Conservation (phyloP, 1,140 invertebrate genomes). For the Octopus sinensis region DNA sequence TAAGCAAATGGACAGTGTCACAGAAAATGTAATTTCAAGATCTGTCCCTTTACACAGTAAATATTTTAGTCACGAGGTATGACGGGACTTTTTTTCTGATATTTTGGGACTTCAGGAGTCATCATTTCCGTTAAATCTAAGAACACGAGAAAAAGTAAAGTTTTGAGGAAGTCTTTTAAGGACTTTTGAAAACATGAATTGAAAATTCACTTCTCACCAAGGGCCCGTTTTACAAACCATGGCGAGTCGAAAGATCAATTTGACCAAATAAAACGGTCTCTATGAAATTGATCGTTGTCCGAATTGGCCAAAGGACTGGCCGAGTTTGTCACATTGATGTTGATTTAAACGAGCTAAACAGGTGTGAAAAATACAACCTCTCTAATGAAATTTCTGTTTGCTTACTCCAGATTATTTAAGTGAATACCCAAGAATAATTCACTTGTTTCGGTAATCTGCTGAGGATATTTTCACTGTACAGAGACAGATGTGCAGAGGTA, state of each 20-base stretch:
- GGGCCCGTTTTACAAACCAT: not conserved
- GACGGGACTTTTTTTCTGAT: not conserved
- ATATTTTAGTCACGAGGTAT: conserved; percentile 1
- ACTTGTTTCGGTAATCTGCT: no score
- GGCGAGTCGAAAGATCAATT: not conserved
- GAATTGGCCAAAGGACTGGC: no score
- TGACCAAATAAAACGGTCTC: not conserved
- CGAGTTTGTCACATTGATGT: no score
- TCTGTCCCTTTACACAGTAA: not conserved
- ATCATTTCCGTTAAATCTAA: not conserved
- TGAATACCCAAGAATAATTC: no score
- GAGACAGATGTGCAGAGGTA: no score
- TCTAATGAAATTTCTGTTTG: no score
- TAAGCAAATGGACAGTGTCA: not conserved
- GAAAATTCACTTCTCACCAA: not conserved
- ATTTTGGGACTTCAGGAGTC: not conserved
- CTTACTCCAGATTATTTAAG: no score
- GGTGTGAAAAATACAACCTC: no score
- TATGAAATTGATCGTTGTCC: no score
- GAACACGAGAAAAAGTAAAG: not conserved
- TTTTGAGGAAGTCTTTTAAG: not conserved
- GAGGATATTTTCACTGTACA: no score
- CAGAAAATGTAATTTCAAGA: not conserved
- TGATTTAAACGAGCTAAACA: no score
- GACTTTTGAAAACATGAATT: not conserved